A percentile compares a stretch with the other conserved stretches of the same genome.
Evolutionary conservation across 2,113 vertebrate species (phyloP).

Genomic region (Galeopterus variegatus): DNA sequence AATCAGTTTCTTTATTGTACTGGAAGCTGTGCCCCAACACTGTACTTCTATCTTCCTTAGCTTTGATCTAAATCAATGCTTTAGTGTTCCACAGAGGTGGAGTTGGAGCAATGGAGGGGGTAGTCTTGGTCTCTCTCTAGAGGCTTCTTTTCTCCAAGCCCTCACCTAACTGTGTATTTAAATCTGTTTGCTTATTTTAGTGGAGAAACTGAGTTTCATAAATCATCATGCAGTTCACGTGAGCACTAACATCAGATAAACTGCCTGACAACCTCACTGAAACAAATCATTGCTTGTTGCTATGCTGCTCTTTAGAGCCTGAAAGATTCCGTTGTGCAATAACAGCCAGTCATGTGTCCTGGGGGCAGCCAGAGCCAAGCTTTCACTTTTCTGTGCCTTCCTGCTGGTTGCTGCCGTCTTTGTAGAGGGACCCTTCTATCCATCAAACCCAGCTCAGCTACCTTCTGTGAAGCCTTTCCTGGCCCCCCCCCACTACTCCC

Average conservation of each 20-base stretch:
- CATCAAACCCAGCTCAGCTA: not conserved
- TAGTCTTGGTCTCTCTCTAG: not conserved
- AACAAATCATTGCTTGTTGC: slow-evolving; percentile 64
- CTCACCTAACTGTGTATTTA: not conserved
- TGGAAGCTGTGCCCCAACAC: not conserved
- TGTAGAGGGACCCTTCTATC: not conserved
- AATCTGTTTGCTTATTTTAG: slow-evolving; percentile 53
- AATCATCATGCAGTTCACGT: slow-evolving; percentile 64
- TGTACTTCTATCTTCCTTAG: not conserved
- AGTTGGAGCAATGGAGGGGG: rapidly evolving
- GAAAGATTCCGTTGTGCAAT: not conserved
- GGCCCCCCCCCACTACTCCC: not conserved
- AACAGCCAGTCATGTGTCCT: not conserved
- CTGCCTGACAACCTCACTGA: not conserved
- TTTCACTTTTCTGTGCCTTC: not conserved
- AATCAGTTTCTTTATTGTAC: slow-evolving; percentile 1
- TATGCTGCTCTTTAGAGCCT: slow-evolving; percentile 10
- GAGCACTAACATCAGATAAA: slow-evolving; percentile 54
- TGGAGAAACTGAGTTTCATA: slow-evolving; percentile 49
- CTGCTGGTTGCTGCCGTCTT: not conserved
- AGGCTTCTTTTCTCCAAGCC: not conserved
- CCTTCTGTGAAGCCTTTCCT: not conserved
- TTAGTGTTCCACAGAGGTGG: not conserved
- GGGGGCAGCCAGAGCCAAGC: not conserved
- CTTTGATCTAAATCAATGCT: not conserved